Conservation (phyloP, 2,888 invertebrate species). For the Drosophila algonquin region DNA sequence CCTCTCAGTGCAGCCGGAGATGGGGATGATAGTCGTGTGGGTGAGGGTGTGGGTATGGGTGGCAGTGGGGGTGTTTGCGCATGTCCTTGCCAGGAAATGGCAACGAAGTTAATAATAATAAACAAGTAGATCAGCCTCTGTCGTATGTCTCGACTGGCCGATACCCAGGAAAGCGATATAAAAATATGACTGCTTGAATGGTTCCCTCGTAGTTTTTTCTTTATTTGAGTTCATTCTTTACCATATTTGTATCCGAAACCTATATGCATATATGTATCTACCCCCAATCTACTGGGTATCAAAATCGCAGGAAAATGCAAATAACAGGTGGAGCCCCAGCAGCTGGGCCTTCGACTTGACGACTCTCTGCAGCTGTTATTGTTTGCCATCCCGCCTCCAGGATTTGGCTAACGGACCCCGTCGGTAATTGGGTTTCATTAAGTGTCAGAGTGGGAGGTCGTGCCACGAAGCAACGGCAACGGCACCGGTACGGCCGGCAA, state of each 20-base stretch:
- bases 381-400: conserved; percentile 54
- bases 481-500: neutral
- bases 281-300: conserved; percentile 6
- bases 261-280: neutral
- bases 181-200: neutral
- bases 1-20: conserved; percentile 16
- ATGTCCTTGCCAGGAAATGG: conserved; percentile 65
- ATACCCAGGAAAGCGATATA: neutral
- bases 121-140: conserved; percentile 43
- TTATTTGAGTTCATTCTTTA: too few relatives aligned
- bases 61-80: conserved; percentile 66
- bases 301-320: conserved; percentile 60
- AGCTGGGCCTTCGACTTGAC: conserved; percentile 47
- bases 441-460: conserved; percentile 2
- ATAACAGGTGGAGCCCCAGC: conserved; percentile 67
- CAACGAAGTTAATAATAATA: conserved; percentile 53
- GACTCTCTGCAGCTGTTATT: conserved; percentile 66
- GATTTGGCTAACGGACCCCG: conserved; percentile 27
- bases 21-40: conserved; percentile 9
- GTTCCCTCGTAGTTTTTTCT: too few relatives aligned
- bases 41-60: conserved; percentile 48
- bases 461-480: too few relatives aligned
- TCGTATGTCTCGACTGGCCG: neutral
- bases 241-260: neutral
- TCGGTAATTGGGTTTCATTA: conserved; percentile 74